These are phyloP conservation scores for Nemopilema nomurai DNA, from an alignment of 30 jellyfish, hydroid and myxozoan species.

Conservation along the genomic window DNA sequence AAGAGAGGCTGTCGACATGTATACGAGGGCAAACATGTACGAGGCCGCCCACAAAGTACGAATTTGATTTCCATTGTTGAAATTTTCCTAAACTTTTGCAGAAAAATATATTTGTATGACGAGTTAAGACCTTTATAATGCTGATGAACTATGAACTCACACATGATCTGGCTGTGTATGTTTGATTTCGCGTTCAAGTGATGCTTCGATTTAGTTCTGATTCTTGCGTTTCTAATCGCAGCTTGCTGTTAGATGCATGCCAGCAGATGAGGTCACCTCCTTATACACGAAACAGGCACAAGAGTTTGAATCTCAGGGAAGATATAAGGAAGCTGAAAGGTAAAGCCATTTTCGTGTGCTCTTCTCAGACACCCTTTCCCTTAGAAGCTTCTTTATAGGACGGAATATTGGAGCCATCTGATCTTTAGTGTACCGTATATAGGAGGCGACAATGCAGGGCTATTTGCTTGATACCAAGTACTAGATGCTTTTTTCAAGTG, in stretches of 20 bases:
- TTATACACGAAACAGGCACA: constrained; percentile 72
- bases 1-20: constrained; percentile 91
- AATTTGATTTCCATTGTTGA: no score
- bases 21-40: constrained; percentile 86
- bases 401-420: no score
- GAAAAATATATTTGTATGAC: background rate
- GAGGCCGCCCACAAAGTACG: constrained; percentile 91
- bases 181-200: no score
- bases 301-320: constrained; percentile 75
- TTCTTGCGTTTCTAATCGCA: background rate
- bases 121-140: no score
- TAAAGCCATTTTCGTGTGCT: background rate
- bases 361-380: background rate
- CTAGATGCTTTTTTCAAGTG: no score
- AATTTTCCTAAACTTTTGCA: background rate
- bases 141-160: no score
- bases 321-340: constrained; percentile 89
- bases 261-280: constrained; percentile 76
- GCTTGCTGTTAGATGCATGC: constrained; percentile 94
- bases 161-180: no score
- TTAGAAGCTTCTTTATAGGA: no score
- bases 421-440: no score
- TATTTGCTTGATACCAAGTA: no score
- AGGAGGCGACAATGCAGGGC: no score
- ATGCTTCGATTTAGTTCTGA: background rate